These are phyloP conservation scores for Enteromius fasciolatus DNA, from an alignment of 2,797 vertebrate genomes.

Conservation along the genomic window DNA sequence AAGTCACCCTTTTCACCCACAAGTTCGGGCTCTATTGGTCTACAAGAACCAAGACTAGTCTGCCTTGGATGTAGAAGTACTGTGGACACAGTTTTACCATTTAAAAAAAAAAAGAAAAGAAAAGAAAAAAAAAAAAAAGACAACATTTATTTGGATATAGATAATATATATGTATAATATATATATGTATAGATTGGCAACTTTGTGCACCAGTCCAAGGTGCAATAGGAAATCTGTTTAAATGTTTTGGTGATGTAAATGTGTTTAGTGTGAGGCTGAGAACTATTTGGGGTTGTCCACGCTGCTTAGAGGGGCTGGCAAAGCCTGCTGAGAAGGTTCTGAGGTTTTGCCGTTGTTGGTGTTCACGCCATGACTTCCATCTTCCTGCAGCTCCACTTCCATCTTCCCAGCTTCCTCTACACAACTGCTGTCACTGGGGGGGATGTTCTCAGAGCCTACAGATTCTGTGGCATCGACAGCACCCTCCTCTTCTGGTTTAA, in stretches of 20 bases:
- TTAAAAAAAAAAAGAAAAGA: conserved; percentile 82
- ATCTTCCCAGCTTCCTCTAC: conserved; percentile 74
- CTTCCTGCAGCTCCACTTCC: conserved; percentile 79
- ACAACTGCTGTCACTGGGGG: conserved; percentile 79
- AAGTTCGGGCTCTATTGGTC: conserved; percentile 60
- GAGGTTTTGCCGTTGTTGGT: conserved; percentile 83
- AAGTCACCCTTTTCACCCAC: conserved; percentile 73
- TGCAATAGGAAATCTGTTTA: conserved; percentile 83
- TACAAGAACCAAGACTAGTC: conserved; percentile 82
- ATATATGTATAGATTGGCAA: conserved; percentile 94
- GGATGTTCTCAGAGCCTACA: conserved; percentile 75
- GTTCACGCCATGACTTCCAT: conserved; percentile 77
- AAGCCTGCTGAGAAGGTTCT: conserved; percentile 85
- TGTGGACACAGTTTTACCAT: conserved; percentile 95
- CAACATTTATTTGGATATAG: conserved; percentile 51
- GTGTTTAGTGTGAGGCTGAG: conserved; percentile 65
- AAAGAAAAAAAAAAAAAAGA: conserved; percentile 37
- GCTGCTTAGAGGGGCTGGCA: conserved; percentile 89
- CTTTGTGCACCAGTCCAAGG: conserved; percentile 88
- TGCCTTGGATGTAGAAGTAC: conserved; percentile 84
- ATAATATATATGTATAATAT: conserved; percentile 71
- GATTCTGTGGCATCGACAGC: conserved; percentile 39
- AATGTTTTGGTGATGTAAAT: conserved; percentile 69
- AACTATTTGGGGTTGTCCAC: conserved; percentile 92
- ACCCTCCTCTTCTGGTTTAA: conserved; percentile 52